A percentile compares a stretch with the other conserved stretches of the same genome.
Evolutionary conservation across 2,797 vertebrate species (phyloP).

Genomic region (Eidolon dupreanum): DNA sequence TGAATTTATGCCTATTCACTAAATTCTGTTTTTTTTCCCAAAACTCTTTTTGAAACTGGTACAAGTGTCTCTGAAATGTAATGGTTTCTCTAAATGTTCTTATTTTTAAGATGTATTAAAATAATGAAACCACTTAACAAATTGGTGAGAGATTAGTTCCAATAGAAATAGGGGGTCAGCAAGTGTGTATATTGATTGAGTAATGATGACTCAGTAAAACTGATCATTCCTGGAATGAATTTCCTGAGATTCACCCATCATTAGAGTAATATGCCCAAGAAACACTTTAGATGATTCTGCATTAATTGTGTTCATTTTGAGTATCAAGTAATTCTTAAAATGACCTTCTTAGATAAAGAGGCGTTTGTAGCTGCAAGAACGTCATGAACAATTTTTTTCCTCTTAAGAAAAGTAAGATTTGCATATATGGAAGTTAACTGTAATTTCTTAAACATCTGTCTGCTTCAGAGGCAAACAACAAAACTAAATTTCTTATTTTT

Average conservation of each 20-base stretch:
- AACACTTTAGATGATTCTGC: slow-evolving; percentile 4
- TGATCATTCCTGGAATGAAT: slow-evolving; percentile 6
- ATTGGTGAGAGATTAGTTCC: slow-evolving; percentile 10
- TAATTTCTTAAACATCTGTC: slow-evolving; percentile 38
- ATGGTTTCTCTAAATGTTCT: neutral
- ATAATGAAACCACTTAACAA: neutral
- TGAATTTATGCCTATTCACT: neutral
- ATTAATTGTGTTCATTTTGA: slow-evolving; percentile 46
- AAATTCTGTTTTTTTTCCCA: neutral
- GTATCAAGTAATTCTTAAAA: slow-evolving; percentile 46
- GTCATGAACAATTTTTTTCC: slow-evolving; percentile 24
- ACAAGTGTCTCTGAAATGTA: neutral
- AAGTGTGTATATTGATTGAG: neutral
- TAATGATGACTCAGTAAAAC: slow-evolving; percentile 27
- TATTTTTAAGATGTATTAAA: neutral
- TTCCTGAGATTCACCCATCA: slow-evolving; percentile 25
- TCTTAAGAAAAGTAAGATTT: slow-evolving; percentile 45
- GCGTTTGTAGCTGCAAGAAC: slow-evolving; percentile 31
- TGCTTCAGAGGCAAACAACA: neutral
- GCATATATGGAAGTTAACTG: slow-evolving; percentile 16
- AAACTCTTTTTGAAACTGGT: slow-evolving; percentile 1
- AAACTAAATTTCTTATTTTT: slow-evolving; percentile 51
- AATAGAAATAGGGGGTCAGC: neutral
- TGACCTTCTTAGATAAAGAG: slow-evolving; percentile 47
- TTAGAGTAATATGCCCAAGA: slow-evolving; percentile 21